phyloP scores from a whole-genome alignment of 2,797 vertebrate species.

The Hyperoplus immaculatus region DNA sequence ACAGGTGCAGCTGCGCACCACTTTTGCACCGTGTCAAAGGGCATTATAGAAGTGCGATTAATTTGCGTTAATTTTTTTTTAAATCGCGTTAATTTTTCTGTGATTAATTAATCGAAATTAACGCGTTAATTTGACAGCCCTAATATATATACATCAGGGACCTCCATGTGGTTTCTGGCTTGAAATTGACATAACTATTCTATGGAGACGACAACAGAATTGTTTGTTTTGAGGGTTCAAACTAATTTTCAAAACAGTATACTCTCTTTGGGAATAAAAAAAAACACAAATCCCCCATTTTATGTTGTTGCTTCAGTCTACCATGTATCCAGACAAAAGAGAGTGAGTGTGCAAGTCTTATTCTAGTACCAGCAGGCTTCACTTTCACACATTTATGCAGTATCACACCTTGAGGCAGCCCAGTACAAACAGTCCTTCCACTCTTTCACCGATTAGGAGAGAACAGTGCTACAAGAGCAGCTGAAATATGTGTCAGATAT shows the following conservation, averaged over 20 bases:
- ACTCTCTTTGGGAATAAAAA: neutral
- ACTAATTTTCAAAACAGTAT: neutral
- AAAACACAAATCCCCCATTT: neutral
- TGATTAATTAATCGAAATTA: too few species aligned
- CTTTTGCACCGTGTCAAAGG: too few species aligned
- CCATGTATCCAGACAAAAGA: constrained; percentile 30
- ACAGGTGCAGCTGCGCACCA: too few species aligned
- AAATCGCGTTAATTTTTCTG: too few species aligned
- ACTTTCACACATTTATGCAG: constrained; percentile 63
- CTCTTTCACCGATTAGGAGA: constrained; percentile 33
- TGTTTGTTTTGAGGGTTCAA: neutral
- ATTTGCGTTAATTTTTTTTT: too few species aligned
- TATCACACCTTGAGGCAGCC: constrained; percentile 57
- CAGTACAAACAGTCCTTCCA: constrained; percentile 59
- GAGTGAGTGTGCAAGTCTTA: constrained; percentile 10
- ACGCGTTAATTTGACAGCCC: too few species aligned
- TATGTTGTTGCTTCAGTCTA: neutral
- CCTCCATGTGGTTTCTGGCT: neutral
- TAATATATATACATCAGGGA: neutral
- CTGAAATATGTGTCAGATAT: constrained; percentile 11
- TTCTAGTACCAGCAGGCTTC: constrained; percentile 49
- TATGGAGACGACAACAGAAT: neutral
- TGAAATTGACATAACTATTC: neutral
- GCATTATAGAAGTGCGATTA: too few species aligned
- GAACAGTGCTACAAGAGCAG: constrained; percentile 14